These are phyloP conservation scores for Geococcyx californianus DNA, from an alignment of 2,113 vertebrate species.

Conservation along the genomic window DNA sequence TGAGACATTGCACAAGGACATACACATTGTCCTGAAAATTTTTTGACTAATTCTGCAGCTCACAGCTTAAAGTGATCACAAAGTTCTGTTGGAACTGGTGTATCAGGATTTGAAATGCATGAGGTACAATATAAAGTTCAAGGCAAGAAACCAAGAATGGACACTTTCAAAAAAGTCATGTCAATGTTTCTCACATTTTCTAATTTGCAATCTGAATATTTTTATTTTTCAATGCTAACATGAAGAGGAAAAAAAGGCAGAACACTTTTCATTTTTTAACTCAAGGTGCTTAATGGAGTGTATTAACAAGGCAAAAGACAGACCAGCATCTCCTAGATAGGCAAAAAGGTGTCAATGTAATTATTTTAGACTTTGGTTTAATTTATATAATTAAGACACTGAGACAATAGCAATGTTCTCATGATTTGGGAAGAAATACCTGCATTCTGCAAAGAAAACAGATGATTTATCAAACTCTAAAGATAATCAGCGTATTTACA, in stretches of 20 bases:
- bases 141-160: not conserved
- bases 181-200: not conserved
- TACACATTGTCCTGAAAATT: not conserved
- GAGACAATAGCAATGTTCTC: not conserved
- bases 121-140: not conserved
- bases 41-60: not conserved
- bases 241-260: not conserved
- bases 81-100: not conserved
- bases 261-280: not conserved
- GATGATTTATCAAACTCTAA: conserved; percentile 66
- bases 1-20: not conserved
- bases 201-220: not conserved
- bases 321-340: not conserved
- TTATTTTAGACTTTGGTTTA: conserved; percentile 1
- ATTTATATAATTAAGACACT: conserved; percentile 14
- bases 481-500: conserved; percentile 68
- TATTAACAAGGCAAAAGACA: not conserved
- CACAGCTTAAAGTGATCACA: not conserved
- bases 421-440: conserved; percentile 51
- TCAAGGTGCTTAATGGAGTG: not conserved
- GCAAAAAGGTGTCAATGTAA: not conserved
- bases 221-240: not conserved
- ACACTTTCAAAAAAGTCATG: not conserved
- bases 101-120: not conserved
- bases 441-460: conserved; percentile 41